Percentiles rank a stretch among this genome's conserved stretches.
Evolutionary conservation across 2,888 invertebrate genomes (phyloP).

Genomic region (Agriotes lineatus): DNA sequence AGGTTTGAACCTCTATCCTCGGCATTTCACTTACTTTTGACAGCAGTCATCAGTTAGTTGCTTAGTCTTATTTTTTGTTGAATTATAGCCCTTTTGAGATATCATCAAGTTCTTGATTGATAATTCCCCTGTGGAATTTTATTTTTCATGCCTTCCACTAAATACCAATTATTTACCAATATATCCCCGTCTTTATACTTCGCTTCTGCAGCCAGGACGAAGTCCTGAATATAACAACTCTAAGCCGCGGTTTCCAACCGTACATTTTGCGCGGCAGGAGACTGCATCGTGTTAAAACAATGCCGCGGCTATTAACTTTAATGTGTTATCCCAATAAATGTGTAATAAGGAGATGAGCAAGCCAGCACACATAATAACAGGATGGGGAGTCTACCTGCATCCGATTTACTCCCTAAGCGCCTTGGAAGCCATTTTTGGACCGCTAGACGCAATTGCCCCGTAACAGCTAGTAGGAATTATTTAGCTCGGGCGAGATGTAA

Average conservation of each 20-base stretch:
- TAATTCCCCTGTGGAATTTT: too few species aligned
- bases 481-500: not conserved
- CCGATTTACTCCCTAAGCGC: slow-evolving; percentile 17
- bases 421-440: not conserved
- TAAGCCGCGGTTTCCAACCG: slow-evolving; percentile 17
- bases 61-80: too few species aligned
- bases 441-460: not conserved
- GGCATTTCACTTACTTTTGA: too few species aligned
- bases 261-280: not conserved
- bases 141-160: too few species aligned
- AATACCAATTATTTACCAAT: too few species aligned
- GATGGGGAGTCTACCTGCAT: slow-evolving; percentile 25
- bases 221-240: slow-evolving; percentile 6
- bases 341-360: slow-evolving; percentile 29
- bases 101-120: too few species aligned
- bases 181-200: too few species aligned
- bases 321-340: slow-evolving; percentile 33
- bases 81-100: too few species aligned
- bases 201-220: too few species aligned
- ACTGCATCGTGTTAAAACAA: slow-evolving; percentile 15
- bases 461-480: slow-evolving; percentile 8
- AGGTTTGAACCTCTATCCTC: too few species aligned
- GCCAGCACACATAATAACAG: slow-evolving; percentile 18
- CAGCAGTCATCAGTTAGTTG: too few species aligned
- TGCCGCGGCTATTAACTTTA: slow-evolving; percentile 21